Base-by-base conservation (phyloP, 2,888 invertebrate genomes). In the Stramonita haemastoma region DNA sequence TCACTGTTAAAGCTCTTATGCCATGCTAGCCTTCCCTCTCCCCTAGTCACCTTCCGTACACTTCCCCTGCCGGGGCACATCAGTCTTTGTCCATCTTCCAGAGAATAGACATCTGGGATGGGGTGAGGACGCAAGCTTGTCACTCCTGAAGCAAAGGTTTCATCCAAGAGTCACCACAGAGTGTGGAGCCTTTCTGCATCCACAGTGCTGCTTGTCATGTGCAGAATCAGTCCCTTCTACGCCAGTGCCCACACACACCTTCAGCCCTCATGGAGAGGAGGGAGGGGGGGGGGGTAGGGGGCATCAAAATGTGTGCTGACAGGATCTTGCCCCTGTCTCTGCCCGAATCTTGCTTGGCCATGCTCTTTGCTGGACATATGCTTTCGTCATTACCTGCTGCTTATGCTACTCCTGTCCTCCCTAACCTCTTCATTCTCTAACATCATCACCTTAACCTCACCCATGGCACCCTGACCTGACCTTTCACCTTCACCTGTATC, bases 401-500 rank as follows among this genome's bases (percentile, higher is more conserved):
- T 32, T 79, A 34, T 32, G 32, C 34, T 2, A 13, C 77, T 4
- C 32, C 77, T 13, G 46, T 34, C 77, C 77, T 79, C 77, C 73
- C 46, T 46, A 46, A 46, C 46, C 46, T 46, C 46, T 73, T n/a
- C 73, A n/a, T 73, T 32, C 81, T 83, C 81, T 83, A 83, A 83
- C 81, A 36, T 83, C 81, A 36, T 83, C 81, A 36, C 29, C 46
- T 36, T 85, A 57, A 85, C 57, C 57, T 85, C 60, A 86, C 86
- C 86, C 66, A 29, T 66, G 15, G 66, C 66, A 34, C 66, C 60
- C 86, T 66, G 66, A 86, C 86, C 34, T 60, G 86, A 86, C 86
- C 34, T 86, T 22, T 86, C 86, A 86, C 86, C 86, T 86, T 86
- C 86, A 86, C 86, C 66, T 66, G 15, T 86, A 66, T 86, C 86